These are phyloP conservation scores for Nebria brevicollis DNA, from an alignment of 2,888 invertebrate species.

Conservation along the genomic window DNA sequence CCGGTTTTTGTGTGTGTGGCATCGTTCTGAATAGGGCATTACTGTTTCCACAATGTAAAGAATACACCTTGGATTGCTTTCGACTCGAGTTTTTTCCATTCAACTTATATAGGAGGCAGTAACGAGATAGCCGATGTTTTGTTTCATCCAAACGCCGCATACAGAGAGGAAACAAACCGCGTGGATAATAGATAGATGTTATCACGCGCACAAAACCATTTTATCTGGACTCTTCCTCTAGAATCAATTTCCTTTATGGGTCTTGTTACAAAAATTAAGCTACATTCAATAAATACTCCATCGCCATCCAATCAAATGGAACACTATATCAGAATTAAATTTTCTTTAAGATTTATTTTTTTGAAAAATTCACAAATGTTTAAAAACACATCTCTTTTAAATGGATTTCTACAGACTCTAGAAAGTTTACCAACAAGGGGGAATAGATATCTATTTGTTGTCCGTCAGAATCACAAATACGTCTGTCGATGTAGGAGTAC, in stretches of 20 bases:
- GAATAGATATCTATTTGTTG: constrained; percentile 18
- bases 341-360: background rate
- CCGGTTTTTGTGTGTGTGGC: constrained; percentile 60
- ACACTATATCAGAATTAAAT: no score
- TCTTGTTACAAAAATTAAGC: constrained; percentile 7
- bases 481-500: constrained; percentile 28
- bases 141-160: constrained; percentile 28
- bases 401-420: background rate
- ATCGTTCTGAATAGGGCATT: constrained; percentile 60
- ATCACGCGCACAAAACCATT: constrained; percentile 15
- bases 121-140: constrained; percentile 42
- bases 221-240: constrained; percentile 19
- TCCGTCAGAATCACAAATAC: constrained; percentile 21
- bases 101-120: constrained; percentile 19
- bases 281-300: background rate
- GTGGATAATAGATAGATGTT: constrained; percentile 22
- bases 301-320: background rate
- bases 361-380: background rate
- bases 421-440: background rate
- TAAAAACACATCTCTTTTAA: background rate
- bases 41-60: constrained; percentile 51
- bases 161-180: constrained; percentile 35
- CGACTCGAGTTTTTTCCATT: constrained; percentile 46
- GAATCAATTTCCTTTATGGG: constrained; percentile 25
- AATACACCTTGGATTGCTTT: constrained; percentile 47